Evolutionary conservation across 2,888 invertebrate genomes (phyloP), one percentile per base, ranked within the genome.

Genomic region (Phortica magna): DNA sequence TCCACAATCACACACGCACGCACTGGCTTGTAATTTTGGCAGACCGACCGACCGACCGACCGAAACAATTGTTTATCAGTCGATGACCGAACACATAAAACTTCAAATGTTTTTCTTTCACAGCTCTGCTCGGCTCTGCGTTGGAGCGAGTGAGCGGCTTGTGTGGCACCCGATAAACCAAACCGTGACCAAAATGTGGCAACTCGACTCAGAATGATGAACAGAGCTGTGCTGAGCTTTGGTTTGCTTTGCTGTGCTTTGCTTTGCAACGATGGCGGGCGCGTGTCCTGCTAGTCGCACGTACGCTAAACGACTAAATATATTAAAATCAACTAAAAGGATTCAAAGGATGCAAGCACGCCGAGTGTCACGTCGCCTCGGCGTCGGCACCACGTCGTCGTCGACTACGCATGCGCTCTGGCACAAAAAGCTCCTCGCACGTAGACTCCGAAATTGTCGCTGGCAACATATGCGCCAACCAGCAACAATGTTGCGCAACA

Each of bases 271-370:
- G 73, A 5, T 59, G 1, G 41, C 42, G 19, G 19, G 6, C 42
- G 12, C 65, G n/a, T 78, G 79, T 79, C 79, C 79, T 75, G 42
- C 75, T 55, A 22, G 76, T 61, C 75, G 76, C 78, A 75, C 79
- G 74, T 78, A 78, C 78, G 76, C 43, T 70, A 70, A 74, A 75
- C 73, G 75, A 79, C 79, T 79, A 75, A 79, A 79, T 77, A 73
- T 75, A 76, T 77, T 75, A 74, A 75, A 71, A 75, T 59, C 65
- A 57, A 67, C 71, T 71, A 78, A 75, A 76, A 73, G 75, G 78
- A 79, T 77, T 76, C 7, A 48, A 48, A 48, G 48, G 48, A 48
- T 14, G 59, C 59, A n/a, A 59, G n/a, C n/a, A 59, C 31, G 31
- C 31, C 31, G 31, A 59, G 14, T 59, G 48, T 14, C 12, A 48